phyloP scores from a whole-genome alignment of 1,140 invertebrate species.

The Saxidomus purpurata region DNA sequence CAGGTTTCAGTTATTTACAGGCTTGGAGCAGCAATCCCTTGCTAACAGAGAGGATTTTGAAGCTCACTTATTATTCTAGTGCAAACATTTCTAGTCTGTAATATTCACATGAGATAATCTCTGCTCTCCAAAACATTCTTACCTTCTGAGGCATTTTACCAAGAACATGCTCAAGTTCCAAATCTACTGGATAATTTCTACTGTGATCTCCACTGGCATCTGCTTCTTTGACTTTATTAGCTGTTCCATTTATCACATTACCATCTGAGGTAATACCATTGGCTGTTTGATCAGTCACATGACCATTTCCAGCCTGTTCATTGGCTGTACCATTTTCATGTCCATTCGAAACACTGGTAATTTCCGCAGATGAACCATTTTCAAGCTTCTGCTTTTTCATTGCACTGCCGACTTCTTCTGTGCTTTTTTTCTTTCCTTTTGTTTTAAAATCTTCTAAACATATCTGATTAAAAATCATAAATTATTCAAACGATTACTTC shows the following conservation, averaged over 20 bases:
- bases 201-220: conserved; percentile 23
- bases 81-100: too few species aligned
- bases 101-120: too few species aligned
- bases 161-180: conserved; percentile 96
- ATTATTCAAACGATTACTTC: too few species aligned
- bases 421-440: not conserved
- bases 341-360: not conserved
- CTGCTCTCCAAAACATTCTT: too few species aligned
- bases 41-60: too few species aligned
- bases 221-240: not conserved
- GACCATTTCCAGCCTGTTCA: not conserved
- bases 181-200: conserved; percentile 91
- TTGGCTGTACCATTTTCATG: not conserved
- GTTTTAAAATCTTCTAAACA: conserved; percentile 68
- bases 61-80: too few species aligned
- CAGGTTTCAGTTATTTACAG: too few species aligned
- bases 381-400: conserved; percentile 19
- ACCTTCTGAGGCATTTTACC: conserved; percentile 95
- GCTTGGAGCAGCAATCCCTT: too few species aligned
- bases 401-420: not conserved
- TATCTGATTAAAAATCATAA: too few species aligned
- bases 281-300: conserved; percentile 10
- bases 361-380: not conserved
- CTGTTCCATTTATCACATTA: conserved; percentile 24
- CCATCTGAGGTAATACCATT: not conserved